Evolutionary conservation across 2,113 vertebrate genomes (phyloP).

Genomic region (Eubucco bourcierii): DNA sequence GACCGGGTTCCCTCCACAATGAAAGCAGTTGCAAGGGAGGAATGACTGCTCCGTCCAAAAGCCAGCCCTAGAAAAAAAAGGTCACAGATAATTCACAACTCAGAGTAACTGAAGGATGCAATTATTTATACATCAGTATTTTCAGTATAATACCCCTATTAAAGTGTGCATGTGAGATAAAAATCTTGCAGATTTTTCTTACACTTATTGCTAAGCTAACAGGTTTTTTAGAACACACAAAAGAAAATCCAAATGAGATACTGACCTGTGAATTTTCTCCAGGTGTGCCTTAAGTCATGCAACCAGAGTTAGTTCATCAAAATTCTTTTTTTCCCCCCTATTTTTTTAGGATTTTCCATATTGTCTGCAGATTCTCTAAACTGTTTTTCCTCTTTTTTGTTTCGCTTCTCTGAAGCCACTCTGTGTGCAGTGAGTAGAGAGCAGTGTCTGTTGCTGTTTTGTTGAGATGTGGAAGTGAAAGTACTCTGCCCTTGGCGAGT

Average conservation of each 20-base stretch:
- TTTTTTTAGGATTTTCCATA: neutral
- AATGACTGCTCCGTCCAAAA: neutral
- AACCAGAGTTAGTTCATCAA: neutral
- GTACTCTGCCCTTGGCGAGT: neutral
- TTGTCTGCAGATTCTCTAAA: neutral
- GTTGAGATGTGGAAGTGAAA: neutral
- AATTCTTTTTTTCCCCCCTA: neutral
- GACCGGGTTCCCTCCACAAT: rapidly evolving
- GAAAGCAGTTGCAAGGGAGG: neutral
- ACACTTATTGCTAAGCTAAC: neutral
- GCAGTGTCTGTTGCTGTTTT: neutral
- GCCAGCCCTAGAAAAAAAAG: neutral
- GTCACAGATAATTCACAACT: neutral
- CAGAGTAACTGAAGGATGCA: neutral
- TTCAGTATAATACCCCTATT: neutral
- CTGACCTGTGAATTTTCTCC: neutral
- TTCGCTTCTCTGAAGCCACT: neutral
- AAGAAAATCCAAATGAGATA: neutral
- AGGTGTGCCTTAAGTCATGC: rapidly evolving
- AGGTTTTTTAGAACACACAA: neutral
- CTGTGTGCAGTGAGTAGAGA: neutral
- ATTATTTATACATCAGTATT: neutral
- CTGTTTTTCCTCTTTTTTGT: neutral
- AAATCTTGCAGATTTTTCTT: neutral
- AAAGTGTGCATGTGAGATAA: neutral